Conservation (phyloP, 2,113 vertebrate species). For the Herpailurus yagouaroundi region DNA sequence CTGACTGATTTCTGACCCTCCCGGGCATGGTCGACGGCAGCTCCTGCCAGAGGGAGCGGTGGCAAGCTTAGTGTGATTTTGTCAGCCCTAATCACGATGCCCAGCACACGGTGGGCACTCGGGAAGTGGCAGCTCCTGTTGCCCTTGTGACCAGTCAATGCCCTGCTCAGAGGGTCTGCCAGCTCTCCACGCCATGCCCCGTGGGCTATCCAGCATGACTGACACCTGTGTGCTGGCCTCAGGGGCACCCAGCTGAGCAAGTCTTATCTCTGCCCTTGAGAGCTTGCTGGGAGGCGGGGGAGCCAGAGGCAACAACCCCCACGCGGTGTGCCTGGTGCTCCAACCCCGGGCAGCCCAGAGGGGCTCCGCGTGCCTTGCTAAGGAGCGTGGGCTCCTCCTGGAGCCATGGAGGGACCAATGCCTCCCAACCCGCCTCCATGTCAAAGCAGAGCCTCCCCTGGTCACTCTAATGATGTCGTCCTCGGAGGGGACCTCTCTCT, state of each 20-base stretch:
- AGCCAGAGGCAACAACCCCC: not conserved
- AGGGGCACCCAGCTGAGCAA: not conserved
- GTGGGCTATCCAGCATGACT: not conserved
- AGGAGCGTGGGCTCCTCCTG: not conserved
- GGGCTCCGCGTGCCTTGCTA: not conserved
- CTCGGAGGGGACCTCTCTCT: not conserved
- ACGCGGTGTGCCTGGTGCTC: accelerated
- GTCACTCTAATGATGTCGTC: not conserved
- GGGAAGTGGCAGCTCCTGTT: not conserved
- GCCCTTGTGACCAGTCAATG: not conserved
- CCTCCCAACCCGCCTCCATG: not conserved
- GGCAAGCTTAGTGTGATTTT: accelerated
- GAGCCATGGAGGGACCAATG: not conserved
- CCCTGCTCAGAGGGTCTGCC: not conserved
- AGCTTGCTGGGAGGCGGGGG: not conserved
- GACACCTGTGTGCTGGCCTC: not conserved
- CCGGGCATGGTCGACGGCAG: too few relatives aligned
- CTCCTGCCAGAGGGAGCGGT: not conserved
- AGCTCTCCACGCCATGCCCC: accelerated
- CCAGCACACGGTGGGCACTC: accelerated
- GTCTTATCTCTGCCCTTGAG: not conserved
- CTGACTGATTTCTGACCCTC: not conserved
- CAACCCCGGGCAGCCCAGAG: accelerated
- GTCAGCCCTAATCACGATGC: not conserved
- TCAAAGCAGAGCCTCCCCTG: not conserved